A percentile compares a stretch with the other conserved stretches of the same genome.
Evolutionary conservation across 2,888 invertebrate species (phyloP).

Genomic region (Dimorphilus gyrociliatus): DNA sequence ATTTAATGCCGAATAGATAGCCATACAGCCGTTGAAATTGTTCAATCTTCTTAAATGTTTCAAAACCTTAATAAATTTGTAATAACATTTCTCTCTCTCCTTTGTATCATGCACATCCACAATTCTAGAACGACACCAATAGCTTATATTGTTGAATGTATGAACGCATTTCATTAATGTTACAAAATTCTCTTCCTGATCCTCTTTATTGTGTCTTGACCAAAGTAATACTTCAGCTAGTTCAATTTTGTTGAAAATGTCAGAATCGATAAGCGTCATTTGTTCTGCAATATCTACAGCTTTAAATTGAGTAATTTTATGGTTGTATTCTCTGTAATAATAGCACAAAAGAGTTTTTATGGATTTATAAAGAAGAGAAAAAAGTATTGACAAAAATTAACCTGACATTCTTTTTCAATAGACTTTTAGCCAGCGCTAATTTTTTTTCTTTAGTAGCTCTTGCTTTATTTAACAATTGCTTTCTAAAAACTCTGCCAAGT

Average conservation of each 20-base stretch:
- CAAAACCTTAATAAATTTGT: conserved; percentile 95
- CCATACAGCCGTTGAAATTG: conserved; percentile 96
- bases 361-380: too few species aligned
- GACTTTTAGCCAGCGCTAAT: too few species aligned
- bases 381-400: too few species aligned
- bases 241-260: conserved; percentile 85
- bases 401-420: too few species aligned
- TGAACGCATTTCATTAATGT: not conserved
- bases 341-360: too few species aligned
- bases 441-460: too few species aligned
- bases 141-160: conserved; percentile 24
- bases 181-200: not conserved
- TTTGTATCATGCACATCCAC: conserved; percentile 77
- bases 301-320: conserved; percentile 55
- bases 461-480: too few species aligned
- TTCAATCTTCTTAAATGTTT: conserved; percentile 88
- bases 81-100: conserved; percentile 72
- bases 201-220: too few species aligned
- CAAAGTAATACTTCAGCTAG: too few species aligned
- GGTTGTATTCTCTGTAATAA: too few species aligned
- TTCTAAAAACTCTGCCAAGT: too few species aligned
- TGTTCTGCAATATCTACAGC: conserved; percentile 89
- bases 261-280: conserved; percentile 89
- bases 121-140: conserved; percentile 80
- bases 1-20: conserved; percentile 83